Conservation (phyloP, 2,113 vertebrate species). For the Lota lota region DNA sequence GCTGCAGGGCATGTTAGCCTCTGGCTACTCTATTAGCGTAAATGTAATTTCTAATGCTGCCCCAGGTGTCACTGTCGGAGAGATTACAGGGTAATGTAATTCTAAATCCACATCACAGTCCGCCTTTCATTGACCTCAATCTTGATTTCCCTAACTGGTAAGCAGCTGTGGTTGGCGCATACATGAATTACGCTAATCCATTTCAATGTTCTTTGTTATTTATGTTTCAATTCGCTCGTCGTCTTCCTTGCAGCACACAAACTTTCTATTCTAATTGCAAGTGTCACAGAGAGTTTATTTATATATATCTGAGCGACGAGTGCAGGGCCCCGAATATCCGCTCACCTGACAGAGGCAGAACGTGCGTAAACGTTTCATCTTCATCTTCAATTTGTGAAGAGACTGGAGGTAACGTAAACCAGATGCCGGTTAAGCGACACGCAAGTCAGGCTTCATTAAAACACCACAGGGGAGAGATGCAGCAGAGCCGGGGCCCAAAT, state of each 20-base stretch:
- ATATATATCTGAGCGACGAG: not conserved
- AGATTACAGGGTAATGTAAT: slow-evolving; percentile 5
- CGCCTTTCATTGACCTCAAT: slow-evolving; percentile 16
- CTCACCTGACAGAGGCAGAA: slow-evolving; percentile 25
- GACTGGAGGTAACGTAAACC: slow-evolving; percentile 59
- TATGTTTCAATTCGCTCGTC: too few species aligned
- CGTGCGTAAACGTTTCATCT: slow-evolving; percentile 45
- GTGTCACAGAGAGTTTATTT: not conserved
- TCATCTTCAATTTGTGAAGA: slow-evolving; percentile 30
- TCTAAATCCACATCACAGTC: too few species aligned
- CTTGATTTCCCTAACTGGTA: slow-evolving; percentile 42
- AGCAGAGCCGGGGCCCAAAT: slow-evolving; percentile 59
- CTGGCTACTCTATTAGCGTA: not conserved
- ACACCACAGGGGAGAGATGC: slow-evolving; percentile 52
- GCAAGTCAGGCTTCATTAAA: slow-evolving; percentile 68
- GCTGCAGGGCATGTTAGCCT: not conserved
- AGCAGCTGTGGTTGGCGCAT: slow-evolving; percentile 6
- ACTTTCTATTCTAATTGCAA: not conserved
- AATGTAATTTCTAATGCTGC: not conserved
- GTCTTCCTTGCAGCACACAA: too few species aligned
- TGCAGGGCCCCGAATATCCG: slow-evolving; percentile 21
- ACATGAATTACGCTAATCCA: slow-evolving; percentile 7
- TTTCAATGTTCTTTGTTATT: not conserved
- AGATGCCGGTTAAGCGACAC: slow-evolving; percentile 62
- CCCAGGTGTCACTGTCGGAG: slow-evolving; percentile 19